phyloP scores from a whole-genome alignment of 2,888 invertebrate species.

The Branchellion lobata region DNA sequence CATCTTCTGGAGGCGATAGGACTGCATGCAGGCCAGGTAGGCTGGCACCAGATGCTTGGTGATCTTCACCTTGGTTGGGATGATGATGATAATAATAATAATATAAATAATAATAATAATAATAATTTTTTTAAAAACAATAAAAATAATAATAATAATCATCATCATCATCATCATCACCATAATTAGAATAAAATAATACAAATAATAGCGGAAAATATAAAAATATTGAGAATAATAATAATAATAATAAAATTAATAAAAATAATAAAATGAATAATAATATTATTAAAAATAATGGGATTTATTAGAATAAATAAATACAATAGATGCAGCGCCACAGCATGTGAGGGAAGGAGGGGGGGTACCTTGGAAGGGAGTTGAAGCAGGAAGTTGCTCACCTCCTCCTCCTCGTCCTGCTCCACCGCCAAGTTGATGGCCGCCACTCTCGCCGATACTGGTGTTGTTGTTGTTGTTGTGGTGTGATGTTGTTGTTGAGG shows the following conservation, averaged over 20 bases:
- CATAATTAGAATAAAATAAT: not conserved
- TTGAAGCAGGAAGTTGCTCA: slow-evolving; percentile 56
- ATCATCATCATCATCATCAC: not conserved
- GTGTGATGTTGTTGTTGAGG: too few species aligned
- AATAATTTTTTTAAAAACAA: not conserved
- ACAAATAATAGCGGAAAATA: not conserved
- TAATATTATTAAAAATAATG: not conserved
- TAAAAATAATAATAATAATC: not conserved
- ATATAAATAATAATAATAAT: not conserved
- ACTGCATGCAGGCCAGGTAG: not conserved
- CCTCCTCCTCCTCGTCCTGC: slow-evolving; percentile 55
- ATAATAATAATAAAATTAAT: not conserved
- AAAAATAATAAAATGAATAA: not conserved
- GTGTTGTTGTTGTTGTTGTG: not conserved
- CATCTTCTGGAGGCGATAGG: not conserved
- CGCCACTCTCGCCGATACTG: slow-evolving; percentile 58
- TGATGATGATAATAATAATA: not conserved
- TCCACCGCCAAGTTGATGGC: slow-evolving; percentile 57
- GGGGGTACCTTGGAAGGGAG: not conserved
- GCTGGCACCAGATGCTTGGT: not conserved
- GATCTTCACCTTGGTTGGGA: not conserved
- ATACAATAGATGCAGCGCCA: too few species aligned
- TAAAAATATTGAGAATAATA: not conserved
- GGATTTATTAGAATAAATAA: not conserved
- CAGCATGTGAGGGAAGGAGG: not conserved